Percentiles rank a stretch among this genome's conserved stretches.
Evolutionary conservation across 2,113 vertebrate genomes (phyloP).

Genomic region (Microtus pennsylvanicus): DNA sequence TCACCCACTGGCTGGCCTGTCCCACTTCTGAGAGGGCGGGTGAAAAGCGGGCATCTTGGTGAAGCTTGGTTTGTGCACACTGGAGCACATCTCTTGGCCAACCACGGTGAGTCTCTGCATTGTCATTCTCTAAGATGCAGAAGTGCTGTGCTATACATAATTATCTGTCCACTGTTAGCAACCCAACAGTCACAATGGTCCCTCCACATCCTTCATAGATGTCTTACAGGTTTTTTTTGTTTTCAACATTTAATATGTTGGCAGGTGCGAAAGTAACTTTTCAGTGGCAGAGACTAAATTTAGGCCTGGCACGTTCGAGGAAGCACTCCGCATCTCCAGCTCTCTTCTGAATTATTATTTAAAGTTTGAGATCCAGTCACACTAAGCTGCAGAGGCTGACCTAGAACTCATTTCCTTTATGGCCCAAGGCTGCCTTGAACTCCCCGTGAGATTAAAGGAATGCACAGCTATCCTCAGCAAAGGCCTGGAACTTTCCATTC

Average conservation of each 20-base stretch:
- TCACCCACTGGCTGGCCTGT: not conserved
- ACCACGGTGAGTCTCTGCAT: not conserved
- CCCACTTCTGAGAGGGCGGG: not conserved
- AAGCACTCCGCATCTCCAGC: not conserved
- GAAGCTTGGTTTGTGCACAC: not conserved
- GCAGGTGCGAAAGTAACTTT: not conserved
- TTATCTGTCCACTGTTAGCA: not conserved
- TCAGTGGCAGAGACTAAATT: not conserved
- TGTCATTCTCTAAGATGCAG: not conserved
- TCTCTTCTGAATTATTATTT: not conserved
- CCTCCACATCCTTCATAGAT: not conserved
- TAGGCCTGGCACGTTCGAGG: not conserved
- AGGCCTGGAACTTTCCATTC: not conserved
- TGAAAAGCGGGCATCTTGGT: not conserved
- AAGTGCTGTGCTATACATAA: not conserved
- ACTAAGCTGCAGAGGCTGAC: not conserved
- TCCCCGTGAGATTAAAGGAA: not conserved
- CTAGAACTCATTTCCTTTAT: not conserved
- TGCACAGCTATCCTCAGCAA: not conserved
- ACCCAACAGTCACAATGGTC: not conserved
- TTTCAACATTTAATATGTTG: not conserved
- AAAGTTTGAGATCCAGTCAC: not conserved
- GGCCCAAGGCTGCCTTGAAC: not conserved
- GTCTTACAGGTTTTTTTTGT: not conserved
- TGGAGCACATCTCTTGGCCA: not conserved